phyloP scores from a whole-genome alignment of 2,888 invertebrate species.

The Lithophane socia region DNA sequence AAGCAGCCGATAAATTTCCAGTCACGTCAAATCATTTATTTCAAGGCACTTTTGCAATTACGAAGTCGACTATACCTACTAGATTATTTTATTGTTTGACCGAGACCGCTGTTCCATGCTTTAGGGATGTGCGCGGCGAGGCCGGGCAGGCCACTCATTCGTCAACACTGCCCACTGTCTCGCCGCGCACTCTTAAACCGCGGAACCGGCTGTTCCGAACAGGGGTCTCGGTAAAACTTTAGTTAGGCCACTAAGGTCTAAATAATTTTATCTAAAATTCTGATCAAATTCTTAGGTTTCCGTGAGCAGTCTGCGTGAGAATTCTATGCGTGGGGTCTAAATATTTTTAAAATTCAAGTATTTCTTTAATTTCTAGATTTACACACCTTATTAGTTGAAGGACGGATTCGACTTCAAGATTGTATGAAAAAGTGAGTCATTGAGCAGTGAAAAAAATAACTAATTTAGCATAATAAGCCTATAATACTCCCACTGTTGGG shows the following conservation, averaged over 20 bases:
- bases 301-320: slow-evolving; percentile 18
- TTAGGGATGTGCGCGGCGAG: too few relatives aligned
- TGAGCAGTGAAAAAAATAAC: slow-evolving; percentile 7
- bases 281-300: slow-evolving; percentile 13
- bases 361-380: slow-evolving; percentile 9
- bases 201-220: too few relatives aligned
- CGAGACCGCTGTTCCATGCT: too few relatives aligned
- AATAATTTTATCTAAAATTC: slow-evolving; percentile 3
- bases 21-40: too few relatives aligned
- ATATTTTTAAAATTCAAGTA: slow-evolving; percentile 8
- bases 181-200: too few relatives aligned
- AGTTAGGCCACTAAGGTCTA: background rate
- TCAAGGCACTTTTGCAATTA: too few relatives aligned
- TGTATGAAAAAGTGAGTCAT: slow-evolving; percentile 22
- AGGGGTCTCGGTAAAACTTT: background rate
- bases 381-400: slow-evolving; percentile 10
- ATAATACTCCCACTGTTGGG: too few relatives aligned
- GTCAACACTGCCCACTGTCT: too few relatives aligned
- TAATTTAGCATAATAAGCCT: background rate
- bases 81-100: too few relatives aligned
- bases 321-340: slow-evolving; percentile 28
- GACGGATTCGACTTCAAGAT: background rate
- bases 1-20: too few relatives aligned
- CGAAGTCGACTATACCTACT: too few relatives aligned
- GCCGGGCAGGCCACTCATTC: too few relatives aligned